Conservation (phyloP, 2,888 invertebrate species). For the Plemyria rubiginata region DNA sequence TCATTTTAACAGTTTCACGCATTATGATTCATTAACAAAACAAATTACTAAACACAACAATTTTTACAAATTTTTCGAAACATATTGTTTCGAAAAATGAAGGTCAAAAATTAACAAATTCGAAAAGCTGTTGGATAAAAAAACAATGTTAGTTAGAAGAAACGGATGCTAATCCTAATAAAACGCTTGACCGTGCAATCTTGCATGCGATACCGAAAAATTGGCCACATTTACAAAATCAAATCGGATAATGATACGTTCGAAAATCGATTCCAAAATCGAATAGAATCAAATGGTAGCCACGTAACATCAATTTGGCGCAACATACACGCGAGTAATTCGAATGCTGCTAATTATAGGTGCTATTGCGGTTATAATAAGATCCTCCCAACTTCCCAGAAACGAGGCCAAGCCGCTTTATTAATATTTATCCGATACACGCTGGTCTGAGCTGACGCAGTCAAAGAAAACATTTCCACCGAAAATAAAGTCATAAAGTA, state of each 20-base stretch:
- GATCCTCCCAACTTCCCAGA: constrained; percentile 84
- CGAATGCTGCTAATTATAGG: constrained; percentile 83
- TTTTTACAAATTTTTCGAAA: too few relatives aligned
- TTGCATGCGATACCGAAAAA: constrained; percentile 30
- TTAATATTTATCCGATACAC: constrained; percentile 85
- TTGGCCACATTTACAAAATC: constrained; percentile 38
- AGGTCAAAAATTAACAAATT: constrained; percentile 12
- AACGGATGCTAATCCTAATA: constrained; percentile 27
- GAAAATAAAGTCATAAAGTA: constrained; percentile 83
- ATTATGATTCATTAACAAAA: not conserved
- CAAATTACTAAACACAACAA: not conserved
- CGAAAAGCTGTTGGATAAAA: not conserved
- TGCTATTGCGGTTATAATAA: constrained; percentile 85
- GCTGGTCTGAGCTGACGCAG: constrained; percentile 80
- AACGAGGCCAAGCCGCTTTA: constrained; percentile 82
- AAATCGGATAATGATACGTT: constrained; percentile 50
- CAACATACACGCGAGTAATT: constrained; percentile 79
- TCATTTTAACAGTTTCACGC: not conserved
- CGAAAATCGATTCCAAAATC: constrained; percentile 56
- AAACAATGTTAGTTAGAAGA: constrained; percentile 21
- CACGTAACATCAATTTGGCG: constrained; percentile 73
- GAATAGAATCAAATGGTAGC: constrained; percentile 64
- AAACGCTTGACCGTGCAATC: constrained; percentile 26
- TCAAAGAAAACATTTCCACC: constrained; percentile 81
- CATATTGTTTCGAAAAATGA: not conserved